phyloP scores from a whole-genome alignment of 2,888 invertebrate genomes.

The Chirona hameri region DNA sequence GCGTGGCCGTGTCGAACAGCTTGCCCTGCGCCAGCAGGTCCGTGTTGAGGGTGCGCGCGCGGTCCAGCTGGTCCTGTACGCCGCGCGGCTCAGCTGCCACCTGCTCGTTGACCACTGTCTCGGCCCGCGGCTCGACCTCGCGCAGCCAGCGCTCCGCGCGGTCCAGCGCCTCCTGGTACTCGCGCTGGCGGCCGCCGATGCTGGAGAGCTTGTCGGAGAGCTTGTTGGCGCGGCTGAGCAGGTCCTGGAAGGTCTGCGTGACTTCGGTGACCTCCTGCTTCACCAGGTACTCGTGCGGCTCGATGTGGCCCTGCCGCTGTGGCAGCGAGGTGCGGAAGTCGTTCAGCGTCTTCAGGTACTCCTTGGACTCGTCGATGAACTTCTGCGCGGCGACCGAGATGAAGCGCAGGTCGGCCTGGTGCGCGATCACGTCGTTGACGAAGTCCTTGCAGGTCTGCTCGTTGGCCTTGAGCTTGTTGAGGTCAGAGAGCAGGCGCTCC shows the following conservation, averaged over 20 bases:
- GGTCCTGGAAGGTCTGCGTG: conserved; percentile 60
- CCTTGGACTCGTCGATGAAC: conserved; percentile 93
- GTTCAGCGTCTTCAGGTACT: conserved; percentile 76
- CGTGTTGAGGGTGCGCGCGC: conserved; percentile 76
- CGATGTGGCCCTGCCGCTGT: conserved; percentile 73
- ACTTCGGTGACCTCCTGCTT: conserved; percentile 74
- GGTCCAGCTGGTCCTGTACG: conserved; percentile 79
- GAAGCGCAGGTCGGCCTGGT: conserved; percentile 91
- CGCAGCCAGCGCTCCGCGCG: conserved; percentile 74
- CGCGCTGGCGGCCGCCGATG: conserved; percentile 69
- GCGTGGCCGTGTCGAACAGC: conserved; percentile 76
- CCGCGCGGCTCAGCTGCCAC: conserved; percentile 80
- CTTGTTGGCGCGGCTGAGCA: conserved; percentile 74
- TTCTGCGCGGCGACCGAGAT: conserved; percentile 95
- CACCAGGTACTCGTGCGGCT: conserved; percentile 69
- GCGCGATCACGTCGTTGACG: conserved; percentile 88
- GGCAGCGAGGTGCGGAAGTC: conserved; percentile 82
- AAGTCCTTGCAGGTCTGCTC: conserved; percentile 77
- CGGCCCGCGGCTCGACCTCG: conserved; percentile 72
- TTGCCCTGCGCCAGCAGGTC: conserved; percentile 83
- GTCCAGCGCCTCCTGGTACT: conserved; percentile 78
- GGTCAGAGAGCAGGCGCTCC: conserved; percentile 72
- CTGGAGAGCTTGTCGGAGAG: conserved; percentile 76
- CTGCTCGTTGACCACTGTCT: conserved; percentile 73
- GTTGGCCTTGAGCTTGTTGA: conserved; percentile 58